These are phyloP conservation scores for Sebastes jordani DNA, from an alignment of 2,797 vertebrate species.

Conservation along the genomic window DNA sequence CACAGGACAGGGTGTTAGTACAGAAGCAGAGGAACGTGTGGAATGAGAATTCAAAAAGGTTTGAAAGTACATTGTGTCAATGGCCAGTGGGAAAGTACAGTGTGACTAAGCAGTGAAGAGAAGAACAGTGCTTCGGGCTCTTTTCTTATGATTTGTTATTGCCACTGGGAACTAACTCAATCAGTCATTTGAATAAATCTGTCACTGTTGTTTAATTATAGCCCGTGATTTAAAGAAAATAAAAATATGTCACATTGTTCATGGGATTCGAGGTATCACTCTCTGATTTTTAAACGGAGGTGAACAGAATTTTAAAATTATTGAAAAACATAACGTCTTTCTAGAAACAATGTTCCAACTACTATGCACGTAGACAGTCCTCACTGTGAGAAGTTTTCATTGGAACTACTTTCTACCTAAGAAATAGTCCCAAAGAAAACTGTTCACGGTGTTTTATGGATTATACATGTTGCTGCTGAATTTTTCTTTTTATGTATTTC, in stretches of 20 bases:
- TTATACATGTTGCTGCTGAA: background rate
- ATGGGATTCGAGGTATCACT: background rate
- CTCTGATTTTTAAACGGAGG: background rate
- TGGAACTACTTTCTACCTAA: background rate
- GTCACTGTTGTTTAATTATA: background rate
- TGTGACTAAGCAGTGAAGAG: slow-evolving; percentile 42
- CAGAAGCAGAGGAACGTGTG: slow-evolving; percentile 42
- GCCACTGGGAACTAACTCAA: background rate
- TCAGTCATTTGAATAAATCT: background rate
- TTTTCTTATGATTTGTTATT: slow-evolving; percentile 11
- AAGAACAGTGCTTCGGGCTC: background rate
- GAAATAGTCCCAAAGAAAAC: background rate
- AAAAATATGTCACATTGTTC: background rate
- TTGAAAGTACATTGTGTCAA: slow-evolving; percentile 15
- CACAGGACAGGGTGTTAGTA: slow-evolving; percentile 46
- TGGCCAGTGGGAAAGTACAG: background rate
- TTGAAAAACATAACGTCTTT: background rate
- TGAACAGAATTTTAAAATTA: background rate
- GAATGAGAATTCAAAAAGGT: slow-evolving; percentile 56
- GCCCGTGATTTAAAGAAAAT: background rate
- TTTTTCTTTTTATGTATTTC: background rate
- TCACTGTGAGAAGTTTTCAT: background rate
- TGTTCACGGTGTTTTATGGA: background rate
- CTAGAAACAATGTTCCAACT: background rate
- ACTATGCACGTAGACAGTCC: background rate